Conservation (phyloP, 2,797 vertebrate genomes). For the Clarias fuscus region DNA sequence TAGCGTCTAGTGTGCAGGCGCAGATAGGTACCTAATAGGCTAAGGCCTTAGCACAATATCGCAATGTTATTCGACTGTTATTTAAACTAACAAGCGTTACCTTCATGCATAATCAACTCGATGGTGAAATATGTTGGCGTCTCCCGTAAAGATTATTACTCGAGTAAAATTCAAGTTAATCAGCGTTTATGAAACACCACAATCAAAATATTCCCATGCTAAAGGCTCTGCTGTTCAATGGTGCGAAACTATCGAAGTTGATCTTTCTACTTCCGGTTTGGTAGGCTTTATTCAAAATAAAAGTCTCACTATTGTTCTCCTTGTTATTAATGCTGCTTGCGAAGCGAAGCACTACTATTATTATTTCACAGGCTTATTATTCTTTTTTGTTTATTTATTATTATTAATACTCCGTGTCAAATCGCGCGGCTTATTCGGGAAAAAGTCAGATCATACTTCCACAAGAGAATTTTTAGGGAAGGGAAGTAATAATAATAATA, state of each 20-base stretch:
- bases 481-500: no score
- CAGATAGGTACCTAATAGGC: not conserved
- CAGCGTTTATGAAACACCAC: not conserved
- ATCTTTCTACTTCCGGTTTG: not conserved
- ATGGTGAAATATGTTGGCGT: not conserved
- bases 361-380: no score
- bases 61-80: not conserved
- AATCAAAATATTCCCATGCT: not conserved
- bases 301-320: not conserved
- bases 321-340: no score
- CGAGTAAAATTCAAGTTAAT: not conserved
- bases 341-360: no score
- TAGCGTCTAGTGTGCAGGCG: not conserved
- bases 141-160: not conserved
- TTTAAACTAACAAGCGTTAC: slow-evolving; percentile 16
- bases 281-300: not conserved
- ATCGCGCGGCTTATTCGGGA: no score
- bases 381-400: no score
- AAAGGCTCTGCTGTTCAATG: not conserved
- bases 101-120: slow-evolving; percentile 12
- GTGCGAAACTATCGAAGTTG: no score
- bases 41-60: not conserved
- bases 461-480: no score
- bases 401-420: no score
- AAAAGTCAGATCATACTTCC: no score